Evolutionary conservation across 2,113 vertebrate genomes (phyloP), one percentile per base, ranked within the genome.

Genomic region (Coptodon bakossiorum): DNA sequence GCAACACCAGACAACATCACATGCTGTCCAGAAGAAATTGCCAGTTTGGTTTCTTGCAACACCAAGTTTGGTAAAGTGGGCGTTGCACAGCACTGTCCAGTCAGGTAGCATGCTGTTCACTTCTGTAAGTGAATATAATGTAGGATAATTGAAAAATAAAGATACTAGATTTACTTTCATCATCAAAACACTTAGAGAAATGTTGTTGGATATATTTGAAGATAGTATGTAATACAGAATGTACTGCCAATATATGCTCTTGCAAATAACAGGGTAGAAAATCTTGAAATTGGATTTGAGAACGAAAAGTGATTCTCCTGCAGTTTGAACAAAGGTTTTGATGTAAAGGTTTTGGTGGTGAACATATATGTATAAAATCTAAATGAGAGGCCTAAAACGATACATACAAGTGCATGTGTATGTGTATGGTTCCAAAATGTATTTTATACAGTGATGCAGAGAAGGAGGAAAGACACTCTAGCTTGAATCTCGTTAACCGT

Each of bases 381-480:
- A 7, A 50, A 50, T 50, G 6, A 50, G 14, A 50, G 14, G 45
- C 45, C 14, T 50, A 50, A 50, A 50, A 17, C 7, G 7, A 50
- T 19, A 50, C 16, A 50, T 17, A 8, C 43, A 45, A 45, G 12
- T 13, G 43, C 16, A 4, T 50, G 48, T 14, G 16, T 50, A 4
- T 53, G 50, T n/a, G 6, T 53, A 17, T n/a, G 50, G 7, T n/a
- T 53, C 19, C 19, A n/a, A 53, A 53, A 53, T 52, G 50, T 52
- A n/a, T 52, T 19, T 19, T 2, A 19, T 9, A 14, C 3, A 0
- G 31, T 0, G 34, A 19, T 11, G 19, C 9, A 36, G 61, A 66
- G 31, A 7, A 66, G 34, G 10, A 8, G 19, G 3, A 22, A 38
- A 68, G 6, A 38, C 34, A 1, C 56, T 59, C 24, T 14, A 40